These are phyloP conservation scores for Notolepis coatsorum DNA, from an alignment of 2,797 vertebrate genomes.

Conservation along the genomic window DNA sequence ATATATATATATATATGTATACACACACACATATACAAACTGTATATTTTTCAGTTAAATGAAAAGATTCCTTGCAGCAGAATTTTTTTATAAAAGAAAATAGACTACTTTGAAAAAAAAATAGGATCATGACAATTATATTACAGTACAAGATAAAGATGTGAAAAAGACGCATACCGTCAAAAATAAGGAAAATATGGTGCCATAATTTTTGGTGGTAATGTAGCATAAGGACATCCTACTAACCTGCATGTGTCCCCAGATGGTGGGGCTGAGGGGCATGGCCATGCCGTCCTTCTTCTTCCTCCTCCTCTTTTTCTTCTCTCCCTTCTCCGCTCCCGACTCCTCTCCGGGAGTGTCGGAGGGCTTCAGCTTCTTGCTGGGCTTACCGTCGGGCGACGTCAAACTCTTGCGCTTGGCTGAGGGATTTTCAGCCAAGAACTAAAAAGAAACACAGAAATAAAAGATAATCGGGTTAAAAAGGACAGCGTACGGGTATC, in stretches of 20 bases:
- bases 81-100: too few species aligned
- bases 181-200: neutral
- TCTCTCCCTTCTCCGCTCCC: conserved; percentile 74
- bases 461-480: neutral
- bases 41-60: too few species aligned
- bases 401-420: conserved; percentile 89
- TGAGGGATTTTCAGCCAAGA: conserved; percentile 93
- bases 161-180: neutral
- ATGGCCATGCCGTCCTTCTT: conserved; percentile 81
- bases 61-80: too few species aligned
- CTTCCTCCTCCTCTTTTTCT: conserved; percentile 70
- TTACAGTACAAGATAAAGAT: conserved; percentile 31
- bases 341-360: conserved; percentile 79
- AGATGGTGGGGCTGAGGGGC: conserved; percentile 90
- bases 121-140: too few species aligned
- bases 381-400: conserved; percentile 88
- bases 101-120: neutral
- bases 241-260: conserved; percentile 90
- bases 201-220: too few species aligned
- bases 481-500: too few species aligned
- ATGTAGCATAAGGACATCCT: too few species aligned
- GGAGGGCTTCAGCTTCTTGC: conserved; percentile 86
- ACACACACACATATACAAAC: too few species aligned
- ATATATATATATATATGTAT: too few species aligned
- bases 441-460: conserved; percentile 76